Evolutionary conservation across 1,140 invertebrate species (phyloP).

Genomic region (Papilio polyxenes): DNA sequence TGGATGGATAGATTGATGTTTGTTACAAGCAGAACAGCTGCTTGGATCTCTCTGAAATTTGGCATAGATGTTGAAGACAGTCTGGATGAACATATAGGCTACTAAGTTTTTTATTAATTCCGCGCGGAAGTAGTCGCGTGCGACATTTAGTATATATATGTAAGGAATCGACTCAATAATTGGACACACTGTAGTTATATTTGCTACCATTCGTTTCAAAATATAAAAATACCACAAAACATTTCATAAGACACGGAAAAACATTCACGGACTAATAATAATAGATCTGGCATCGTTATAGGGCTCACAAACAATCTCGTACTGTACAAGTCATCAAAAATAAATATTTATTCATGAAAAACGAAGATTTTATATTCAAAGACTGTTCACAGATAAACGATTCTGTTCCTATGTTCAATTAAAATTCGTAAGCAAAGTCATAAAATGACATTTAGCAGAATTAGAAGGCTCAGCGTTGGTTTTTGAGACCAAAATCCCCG

Average conservation of each 20-base stretch:
- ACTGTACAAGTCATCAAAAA: conserved; percentile 57
- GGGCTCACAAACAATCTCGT: conserved; percentile 11
- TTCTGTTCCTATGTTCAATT: neutral
- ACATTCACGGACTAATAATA: conserved; percentile 16
- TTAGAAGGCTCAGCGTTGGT: too few relatives aligned
- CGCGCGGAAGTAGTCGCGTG: too few relatives aligned
- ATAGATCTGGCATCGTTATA: conserved; percentile 14
- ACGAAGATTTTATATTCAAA: neutral
- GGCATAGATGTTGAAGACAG: too few relatives aligned
- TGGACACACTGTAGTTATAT: neutral
- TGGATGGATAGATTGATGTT: too few relatives aligned
- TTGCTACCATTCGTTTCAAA: neutral
- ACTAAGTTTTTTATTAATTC: too few relatives aligned
- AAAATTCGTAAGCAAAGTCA: neutral
- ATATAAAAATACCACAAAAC: conserved; percentile 19
- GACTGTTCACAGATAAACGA: neutral
- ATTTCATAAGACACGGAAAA: conserved; percentile 20
- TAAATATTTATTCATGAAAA: conserved; percentile 45
- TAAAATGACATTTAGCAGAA: neutral
- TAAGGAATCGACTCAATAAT: too few relatives aligned
- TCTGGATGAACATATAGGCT: too few relatives aligned
- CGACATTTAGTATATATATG: too few relatives aligned
- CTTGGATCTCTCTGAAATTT: too few relatives aligned
- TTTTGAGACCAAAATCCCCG: too few relatives aligned
- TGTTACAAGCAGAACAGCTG: too few relatives aligned